These are phyloP conservation scores for Montipora efflorescens DNA, from an alignment of 64 coral and sea anemone species.

Conservation along the genomic window DNA sequence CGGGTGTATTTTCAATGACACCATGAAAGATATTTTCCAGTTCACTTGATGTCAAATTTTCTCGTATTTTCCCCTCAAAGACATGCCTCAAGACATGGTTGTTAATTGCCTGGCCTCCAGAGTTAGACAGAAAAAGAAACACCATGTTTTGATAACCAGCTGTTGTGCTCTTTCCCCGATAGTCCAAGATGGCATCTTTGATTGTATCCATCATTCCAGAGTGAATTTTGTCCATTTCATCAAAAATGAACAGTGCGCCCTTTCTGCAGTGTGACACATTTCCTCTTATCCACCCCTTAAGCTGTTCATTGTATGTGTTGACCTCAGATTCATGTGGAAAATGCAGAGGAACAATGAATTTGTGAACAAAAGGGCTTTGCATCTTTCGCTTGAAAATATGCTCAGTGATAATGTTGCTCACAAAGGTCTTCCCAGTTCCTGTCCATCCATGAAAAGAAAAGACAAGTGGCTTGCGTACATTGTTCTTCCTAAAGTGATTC, in stretches of 20 bases:
- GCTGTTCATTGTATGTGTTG: conserved; percentile 64
- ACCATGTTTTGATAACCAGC: conserved; percentile 67
- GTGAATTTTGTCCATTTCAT: conserved; percentile 99
- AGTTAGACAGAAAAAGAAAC: conserved; percentile 91
- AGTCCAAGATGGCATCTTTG: conserved; percentile 76
- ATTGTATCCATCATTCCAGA: conserved; percentile 61
- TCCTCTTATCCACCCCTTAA: conserved; percentile 70
- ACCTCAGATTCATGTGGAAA: conserved; percentile 70
- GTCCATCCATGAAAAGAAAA: conserved; percentile 91
- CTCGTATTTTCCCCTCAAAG: conserved; percentile 66
- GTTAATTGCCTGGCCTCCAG: conserved; percentile 81
- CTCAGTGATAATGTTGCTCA: conserved; percentile 76
- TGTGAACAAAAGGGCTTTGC: conserved; percentile 84
- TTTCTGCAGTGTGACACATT: conserved; percentile 78
- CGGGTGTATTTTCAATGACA: conserved; percentile 19
- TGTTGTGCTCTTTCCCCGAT: conserved; percentile 42
- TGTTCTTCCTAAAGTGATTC: conserved; percentile 62
- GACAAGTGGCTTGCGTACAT: conserved; percentile 73
- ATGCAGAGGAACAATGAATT: conserved; percentile 86
- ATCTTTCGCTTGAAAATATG: conserved; percentile 88
- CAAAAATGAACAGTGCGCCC: conserved; percentile 88
- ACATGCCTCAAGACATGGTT: conserved; percentile 71
- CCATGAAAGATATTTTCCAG: conserved; percentile 62
- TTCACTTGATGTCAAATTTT: conserved; percentile 63
- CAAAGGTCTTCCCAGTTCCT: conserved; percentile 90